phyloP scores from a whole-genome alignment of 2,888 invertebrate species.

The Parnassius apollo region DNA sequence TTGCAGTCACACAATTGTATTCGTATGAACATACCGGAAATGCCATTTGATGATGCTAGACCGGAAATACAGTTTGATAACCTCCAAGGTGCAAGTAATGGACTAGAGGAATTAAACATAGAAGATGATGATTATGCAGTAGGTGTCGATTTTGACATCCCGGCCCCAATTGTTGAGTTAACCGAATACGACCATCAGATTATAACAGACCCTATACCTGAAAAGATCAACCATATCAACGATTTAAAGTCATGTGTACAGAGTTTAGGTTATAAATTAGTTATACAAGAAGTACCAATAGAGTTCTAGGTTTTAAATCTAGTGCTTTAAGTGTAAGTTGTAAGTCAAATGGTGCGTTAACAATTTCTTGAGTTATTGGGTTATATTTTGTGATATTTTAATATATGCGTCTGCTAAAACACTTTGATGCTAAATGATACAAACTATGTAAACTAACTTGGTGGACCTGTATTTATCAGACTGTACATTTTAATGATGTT shows the following conservation, averaged over 20 bases:
- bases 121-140: constrained; percentile 57
- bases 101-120: constrained; percentile 50
- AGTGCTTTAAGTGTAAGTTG: not conserved
- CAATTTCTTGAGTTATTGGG: not conserved
- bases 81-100: constrained; percentile 35
- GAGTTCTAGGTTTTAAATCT: constrained; percentile 50
- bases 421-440: no score
- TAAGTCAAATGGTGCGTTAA: not conserved
- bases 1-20: constrained; percentile 59
- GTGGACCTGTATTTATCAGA: no score
- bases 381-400: not conserved
- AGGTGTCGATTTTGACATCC: constrained; percentile 62
- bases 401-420: no score
- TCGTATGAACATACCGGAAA: constrained; percentile 49
- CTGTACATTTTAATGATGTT: no score
- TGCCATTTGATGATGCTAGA: constrained; percentile 57
- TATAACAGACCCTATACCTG: constrained; percentile 7
- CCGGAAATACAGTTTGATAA: constrained; percentile 63
- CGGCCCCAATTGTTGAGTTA: constrained; percentile 59
- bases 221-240: constrained; percentile 19
- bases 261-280: constrained; percentile 52
- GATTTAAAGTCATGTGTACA: constrained; percentile 29
- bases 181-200: constrained; percentile 45
- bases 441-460: no score
- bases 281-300: constrained; percentile 68